These are phyloP conservation scores for Cheilosia vulpina DNA, from an alignment of 2,888 invertebrate species.

Conservation along the genomic window DNA sequence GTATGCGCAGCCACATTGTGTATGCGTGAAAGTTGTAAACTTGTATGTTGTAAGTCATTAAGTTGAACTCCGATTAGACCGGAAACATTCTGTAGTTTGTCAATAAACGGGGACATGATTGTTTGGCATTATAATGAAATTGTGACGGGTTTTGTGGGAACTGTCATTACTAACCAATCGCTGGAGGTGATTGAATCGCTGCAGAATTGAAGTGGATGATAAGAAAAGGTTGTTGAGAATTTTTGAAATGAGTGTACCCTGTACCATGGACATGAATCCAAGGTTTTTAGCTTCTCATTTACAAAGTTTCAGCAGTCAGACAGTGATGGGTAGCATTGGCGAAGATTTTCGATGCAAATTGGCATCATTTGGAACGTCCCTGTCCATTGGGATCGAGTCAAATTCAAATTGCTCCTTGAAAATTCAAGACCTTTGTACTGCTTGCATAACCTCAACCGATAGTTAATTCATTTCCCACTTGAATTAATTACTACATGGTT, in stretches of 20 bases:
- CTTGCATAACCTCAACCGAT: not conserved
- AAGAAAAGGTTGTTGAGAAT: not conserved
- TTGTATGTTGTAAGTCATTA: conserved; percentile 16
- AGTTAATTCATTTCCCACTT: too few relatives aligned
- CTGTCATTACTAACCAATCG: not conserved
- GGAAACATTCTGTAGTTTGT: not conserved
- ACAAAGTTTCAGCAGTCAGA: not conserved
- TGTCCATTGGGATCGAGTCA: not conserved
- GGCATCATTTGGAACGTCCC: not conserved
- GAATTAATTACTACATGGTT: not conserved
- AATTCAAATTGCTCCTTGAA: not conserved
- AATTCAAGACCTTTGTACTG: not conserved
- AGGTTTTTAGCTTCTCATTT: not conserved
- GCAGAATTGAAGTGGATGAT: not conserved
- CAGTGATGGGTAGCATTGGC: not conserved
- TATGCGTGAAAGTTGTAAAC: conserved; percentile 59
- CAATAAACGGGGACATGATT: conserved; percentile 6
- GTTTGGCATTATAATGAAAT: not conserved
- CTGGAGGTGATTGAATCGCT: not conserved
- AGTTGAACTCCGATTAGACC: not conserved
- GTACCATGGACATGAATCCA: too few relatives aligned
- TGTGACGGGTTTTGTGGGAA: not conserved
- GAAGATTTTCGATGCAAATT: not conserved
- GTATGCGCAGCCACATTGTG: conserved; percentile 1
- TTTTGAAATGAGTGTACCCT: not conserved